Percentiles rank a stretch among this genome's conserved stretches.
Evolutionary conservation across 2,113 vertebrate species (phyloP).

Genomic region (Phylloscopus whistleri): DNA sequence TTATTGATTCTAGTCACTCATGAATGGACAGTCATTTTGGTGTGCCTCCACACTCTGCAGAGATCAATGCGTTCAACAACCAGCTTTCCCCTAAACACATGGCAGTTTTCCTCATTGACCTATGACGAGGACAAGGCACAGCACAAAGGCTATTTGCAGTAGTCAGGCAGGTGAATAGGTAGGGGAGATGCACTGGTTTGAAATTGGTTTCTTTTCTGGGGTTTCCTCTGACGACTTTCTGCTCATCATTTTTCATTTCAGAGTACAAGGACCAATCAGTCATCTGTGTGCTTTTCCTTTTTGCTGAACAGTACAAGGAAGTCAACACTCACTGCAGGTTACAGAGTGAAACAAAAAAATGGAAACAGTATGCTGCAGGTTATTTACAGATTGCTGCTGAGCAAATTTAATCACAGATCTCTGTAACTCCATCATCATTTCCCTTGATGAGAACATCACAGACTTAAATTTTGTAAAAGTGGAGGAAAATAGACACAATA

Average conservation of each 20-base stretch:
- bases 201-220: neutral
- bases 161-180: neutral
- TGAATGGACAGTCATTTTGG: neutral
- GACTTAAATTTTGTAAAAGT: constrained; percentile 73
- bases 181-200: neutral
- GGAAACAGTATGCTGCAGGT: constrained; percentile 60
- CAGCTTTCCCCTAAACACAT: neutral
- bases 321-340: constrained; percentile 45
- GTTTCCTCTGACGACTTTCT: constrained; percentile 30
- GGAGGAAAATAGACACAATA: constrained; percentile 55
- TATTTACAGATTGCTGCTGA: constrained; percentile 71
- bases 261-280: constrained; percentile 1
- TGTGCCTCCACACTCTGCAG: neutral
- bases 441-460: constrained; percentile 71
- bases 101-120: neutral
- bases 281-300: neutral
- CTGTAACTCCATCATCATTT: constrained; percentile 72
- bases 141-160: neutral
- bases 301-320: constrained; percentile 45
- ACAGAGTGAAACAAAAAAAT: constrained; percentile 59
- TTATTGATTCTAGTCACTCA: neutral
- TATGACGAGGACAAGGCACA: neutral
- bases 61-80: neutral
- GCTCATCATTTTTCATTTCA: constrained; percentile 35
- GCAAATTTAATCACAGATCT: constrained; percentile 73